Conservation (phyloP, 2,888 invertebrate species). For the Diplolepis rosae region DNA sequence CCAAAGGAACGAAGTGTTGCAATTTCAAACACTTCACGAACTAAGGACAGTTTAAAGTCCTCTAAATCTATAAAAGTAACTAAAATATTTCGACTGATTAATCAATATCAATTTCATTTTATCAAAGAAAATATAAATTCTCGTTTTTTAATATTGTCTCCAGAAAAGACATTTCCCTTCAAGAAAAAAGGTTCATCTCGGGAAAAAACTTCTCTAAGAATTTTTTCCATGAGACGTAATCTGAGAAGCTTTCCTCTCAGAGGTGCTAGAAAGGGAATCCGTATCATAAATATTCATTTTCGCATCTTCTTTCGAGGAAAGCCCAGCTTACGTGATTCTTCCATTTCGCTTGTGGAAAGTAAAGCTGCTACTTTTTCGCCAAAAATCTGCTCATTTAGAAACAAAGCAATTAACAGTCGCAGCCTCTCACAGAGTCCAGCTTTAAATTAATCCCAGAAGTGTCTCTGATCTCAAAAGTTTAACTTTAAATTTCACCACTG, state of each 20-base stretch:
- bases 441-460: neutral
- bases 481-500: neutral
- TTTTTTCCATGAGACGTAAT: neutral
- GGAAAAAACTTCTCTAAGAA: neutral
- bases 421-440: neutral
- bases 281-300: constrained; percentile 18
- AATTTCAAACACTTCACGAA: too few species aligned
- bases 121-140: too few species aligned
- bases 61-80: too few species aligned
- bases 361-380: neutral
- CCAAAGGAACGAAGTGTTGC: too few species aligned
- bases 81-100: too few species aligned
- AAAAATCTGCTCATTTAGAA: neutral
- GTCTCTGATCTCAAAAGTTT: neutral
- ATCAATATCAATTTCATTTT: too few species aligned
- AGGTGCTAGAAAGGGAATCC: neutral
- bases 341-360: neutral
- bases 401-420: neutral
- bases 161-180: too few species aligned
- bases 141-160: too few species aligned
- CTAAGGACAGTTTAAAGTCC: too few species aligned
- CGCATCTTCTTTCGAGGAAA: neutral
- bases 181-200: neutral
- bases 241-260: neutral
- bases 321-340: constrained; percentile 4